Conservation (phyloP, 2,113 vertebrate species). For the Suricata suricatta region DNA sequence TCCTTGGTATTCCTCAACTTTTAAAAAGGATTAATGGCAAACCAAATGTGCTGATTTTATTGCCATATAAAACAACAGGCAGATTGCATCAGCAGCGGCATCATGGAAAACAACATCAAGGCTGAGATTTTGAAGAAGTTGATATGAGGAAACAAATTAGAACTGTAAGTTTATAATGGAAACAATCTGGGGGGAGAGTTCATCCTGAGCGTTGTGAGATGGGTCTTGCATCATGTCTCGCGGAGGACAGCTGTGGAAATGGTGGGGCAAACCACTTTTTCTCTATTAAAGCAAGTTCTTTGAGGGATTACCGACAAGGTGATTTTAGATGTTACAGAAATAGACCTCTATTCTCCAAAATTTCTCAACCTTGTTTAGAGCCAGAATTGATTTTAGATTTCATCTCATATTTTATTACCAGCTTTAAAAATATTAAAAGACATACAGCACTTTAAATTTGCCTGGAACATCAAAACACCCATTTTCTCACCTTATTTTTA, state of each 20-base stretch:
- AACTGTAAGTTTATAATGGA: neutral
- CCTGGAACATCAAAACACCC: neutral
- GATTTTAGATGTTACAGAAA: neutral
- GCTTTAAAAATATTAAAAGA: neutral
- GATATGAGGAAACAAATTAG: neutral
- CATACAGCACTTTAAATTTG: neutral
- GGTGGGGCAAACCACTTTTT: neutral
- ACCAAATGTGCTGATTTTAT: conserved; percentile 35
- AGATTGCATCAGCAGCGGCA: neutral
- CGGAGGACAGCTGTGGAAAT: no score
- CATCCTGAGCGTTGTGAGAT: neutral
- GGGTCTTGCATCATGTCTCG: fast-evolving
- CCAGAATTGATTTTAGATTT: neutral
- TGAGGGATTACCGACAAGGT: neutral
- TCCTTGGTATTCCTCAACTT: conserved; percentile 36
- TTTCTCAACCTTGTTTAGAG: neutral
- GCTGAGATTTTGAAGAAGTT: conserved; percentile 29
- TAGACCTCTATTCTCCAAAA: neutral
- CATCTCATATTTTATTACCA: neutral
- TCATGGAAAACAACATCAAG: neutral
- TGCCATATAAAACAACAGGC: conserved; percentile 40
- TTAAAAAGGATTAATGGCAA: conserved; percentile 54
- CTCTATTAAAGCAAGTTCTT: neutral
- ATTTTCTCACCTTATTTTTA: neutral
- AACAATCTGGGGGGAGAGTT: neutral